phyloP scores from a whole-genome alignment of 53 echinoderm and acorn worm species.

The Hippasteria phrygiana region DNA sequence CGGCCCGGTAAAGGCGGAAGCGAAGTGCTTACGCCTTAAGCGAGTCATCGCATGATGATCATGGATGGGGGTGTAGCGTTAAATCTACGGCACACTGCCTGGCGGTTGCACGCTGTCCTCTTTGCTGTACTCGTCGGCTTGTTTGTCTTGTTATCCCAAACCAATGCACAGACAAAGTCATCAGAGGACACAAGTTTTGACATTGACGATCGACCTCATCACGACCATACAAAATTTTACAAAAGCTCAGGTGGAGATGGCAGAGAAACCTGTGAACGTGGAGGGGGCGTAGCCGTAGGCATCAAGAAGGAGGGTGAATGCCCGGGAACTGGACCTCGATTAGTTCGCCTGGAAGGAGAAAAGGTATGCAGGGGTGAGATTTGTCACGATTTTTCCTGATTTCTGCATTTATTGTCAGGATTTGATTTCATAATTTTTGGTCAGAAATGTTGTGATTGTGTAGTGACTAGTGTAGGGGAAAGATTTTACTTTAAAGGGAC shows the following conservation, averaged over 20 bases:
- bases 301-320: not conserved
- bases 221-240: not conserved
- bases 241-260: not conserved
- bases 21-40: too few species aligned
- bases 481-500: too few species aligned
- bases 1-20: too few species aligned
- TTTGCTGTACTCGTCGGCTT: not conserved
- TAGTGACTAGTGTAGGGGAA: too few species aligned
- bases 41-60: not conserved
- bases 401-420: too few species aligned
- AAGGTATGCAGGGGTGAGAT: too few species aligned
- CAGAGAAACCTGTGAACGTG: not conserved
- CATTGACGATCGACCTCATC: not conserved
- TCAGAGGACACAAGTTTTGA: not conserved
- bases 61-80: not conserved
- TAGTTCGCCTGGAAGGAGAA: conserved; percentile 59
- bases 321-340: not conserved
- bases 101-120: not conserved
- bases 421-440: too few species aligned
- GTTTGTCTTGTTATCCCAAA: not conserved
- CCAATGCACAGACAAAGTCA: not conserved
- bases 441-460: too few species aligned
- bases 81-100: not conserved
- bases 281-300: not conserved
- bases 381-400: too few species aligned